A percentile compares a stretch with the other conserved stretches of the same genome.
Conservation (phyloP, 2,797 vertebrate genomes). For the Xenopus petersii region DNA sequence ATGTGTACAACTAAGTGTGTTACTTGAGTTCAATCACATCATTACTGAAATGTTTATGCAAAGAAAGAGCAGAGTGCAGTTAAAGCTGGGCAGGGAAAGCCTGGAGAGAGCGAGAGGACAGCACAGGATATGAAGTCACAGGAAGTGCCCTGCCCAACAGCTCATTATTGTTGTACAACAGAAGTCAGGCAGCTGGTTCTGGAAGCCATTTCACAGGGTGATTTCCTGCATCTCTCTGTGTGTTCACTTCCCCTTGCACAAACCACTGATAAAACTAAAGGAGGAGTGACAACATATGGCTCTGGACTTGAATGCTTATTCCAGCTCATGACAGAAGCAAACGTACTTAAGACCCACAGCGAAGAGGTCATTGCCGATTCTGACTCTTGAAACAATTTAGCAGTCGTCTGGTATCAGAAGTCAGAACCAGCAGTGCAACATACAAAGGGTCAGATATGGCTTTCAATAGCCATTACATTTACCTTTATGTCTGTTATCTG, state of each 20-base stretch:
- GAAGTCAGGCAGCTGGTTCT: constrained; percentile 10
- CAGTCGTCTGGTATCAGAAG: no score
- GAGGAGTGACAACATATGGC: not conserved
- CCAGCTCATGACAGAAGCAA: no score
- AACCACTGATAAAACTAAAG: constrained; percentile 9
- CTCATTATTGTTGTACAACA: constrained; percentile 34
- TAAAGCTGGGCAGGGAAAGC: no score
- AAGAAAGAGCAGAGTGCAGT: no score
- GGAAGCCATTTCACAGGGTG: constrained; percentile 19
- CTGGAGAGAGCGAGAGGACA: not conserved
- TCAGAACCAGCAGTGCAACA: no score
- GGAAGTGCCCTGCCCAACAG: constrained; percentile 33
- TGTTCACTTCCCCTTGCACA: constrained; percentile 21
- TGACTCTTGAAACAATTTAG: no score
- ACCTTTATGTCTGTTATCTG: no score
- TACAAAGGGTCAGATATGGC: no score
- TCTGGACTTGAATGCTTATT: not conserved
- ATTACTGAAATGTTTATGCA: not conserved
- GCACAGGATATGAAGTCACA: constrained; percentile 13
- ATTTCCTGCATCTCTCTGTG: constrained; percentile 32
- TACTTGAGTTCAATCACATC: not conserved
- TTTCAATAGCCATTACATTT: no score
- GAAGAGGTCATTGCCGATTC: no score
- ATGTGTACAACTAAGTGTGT: no score
- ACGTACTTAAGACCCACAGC: no score